These are phyloP conservation scores for Tragelaphus oryx DNA, from an alignment of 2,797 vertebrate genomes.

Conservation along the genomic window DNA sequence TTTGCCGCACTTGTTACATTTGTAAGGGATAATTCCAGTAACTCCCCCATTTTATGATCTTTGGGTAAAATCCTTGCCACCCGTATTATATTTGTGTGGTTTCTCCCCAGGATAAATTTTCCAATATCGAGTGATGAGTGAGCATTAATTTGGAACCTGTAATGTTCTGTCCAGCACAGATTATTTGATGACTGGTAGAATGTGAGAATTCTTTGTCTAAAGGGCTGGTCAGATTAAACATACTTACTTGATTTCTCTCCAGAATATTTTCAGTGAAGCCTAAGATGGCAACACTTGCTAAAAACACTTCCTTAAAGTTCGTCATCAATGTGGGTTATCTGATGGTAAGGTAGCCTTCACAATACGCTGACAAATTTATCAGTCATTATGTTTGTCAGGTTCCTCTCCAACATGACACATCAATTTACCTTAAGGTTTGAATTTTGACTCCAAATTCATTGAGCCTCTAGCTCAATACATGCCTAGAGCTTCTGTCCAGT, in stretches of 20 bases:
- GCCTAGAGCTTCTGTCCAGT: neutral
- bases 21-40: neutral
- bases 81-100: neutral
- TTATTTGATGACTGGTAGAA: neutral
- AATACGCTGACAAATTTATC: neutral
- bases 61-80: neutral
- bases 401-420: neutral
- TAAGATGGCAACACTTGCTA: neutral
- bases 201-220: neutral
- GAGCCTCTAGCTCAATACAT: neutral
- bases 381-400: neutral
- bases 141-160: neutral
- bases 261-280: neutral
- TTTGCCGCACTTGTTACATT: neutral
- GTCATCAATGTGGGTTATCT: neutral
- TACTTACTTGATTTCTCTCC: neutral
- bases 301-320: neutral
- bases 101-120: neutral
- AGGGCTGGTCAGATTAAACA: neutral
- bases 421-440: neutral
- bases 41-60: neutral
- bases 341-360: neutral
- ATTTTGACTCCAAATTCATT: neutral
- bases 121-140: neutral
- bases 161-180: neutral